phyloP scores from a whole-genome alignment of 2,888 invertebrate genomes.

The Lithophane leautieri region DNA sequence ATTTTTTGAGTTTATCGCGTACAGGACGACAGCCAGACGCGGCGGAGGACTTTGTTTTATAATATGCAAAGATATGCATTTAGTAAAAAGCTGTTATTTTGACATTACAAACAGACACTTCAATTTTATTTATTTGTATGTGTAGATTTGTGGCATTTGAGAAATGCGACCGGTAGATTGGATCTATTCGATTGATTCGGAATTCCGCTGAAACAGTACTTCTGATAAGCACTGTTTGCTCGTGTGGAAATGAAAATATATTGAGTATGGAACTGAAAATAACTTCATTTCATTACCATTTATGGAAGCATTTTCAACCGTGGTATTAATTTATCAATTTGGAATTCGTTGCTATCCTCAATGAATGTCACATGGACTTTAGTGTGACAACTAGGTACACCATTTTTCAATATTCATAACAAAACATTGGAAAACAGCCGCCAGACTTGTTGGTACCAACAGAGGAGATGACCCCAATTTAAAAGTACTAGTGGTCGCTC shows the following conservation, averaged over 20 bases:
- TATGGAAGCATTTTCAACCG: not conserved
- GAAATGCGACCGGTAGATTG: not conserved
- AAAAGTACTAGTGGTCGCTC: not conserved
- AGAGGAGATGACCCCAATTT: not conserved
- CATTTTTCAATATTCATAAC: not conserved
- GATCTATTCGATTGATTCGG: not conserved
- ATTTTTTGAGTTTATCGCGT: too few relatives aligned
- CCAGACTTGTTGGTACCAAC: not conserved
- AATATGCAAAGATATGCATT: too few relatives aligned
- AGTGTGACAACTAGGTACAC: not conserved
- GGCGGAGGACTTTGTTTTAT: too few relatives aligned
- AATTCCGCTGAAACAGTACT: not conserved
- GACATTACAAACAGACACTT: too few relatives aligned
- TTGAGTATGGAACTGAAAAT: not conserved
- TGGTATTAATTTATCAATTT: not conserved
- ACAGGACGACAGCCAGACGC: too few relatives aligned
- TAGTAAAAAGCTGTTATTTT: too few relatives aligned
- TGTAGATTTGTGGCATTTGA: not conserved
- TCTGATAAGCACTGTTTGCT: not conserved
- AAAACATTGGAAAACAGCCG: not conserved
- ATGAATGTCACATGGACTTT: too few relatives aligned
- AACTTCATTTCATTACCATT: not conserved
- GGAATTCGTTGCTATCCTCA: not conserved
- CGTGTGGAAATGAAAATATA: not conserved
- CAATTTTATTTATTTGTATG: too few relatives aligned